These are phyloP conservation scores for Arctia plantaginis DNA, from an alignment of 2,888 invertebrate genomes.

Conservation along the genomic window DNA sequence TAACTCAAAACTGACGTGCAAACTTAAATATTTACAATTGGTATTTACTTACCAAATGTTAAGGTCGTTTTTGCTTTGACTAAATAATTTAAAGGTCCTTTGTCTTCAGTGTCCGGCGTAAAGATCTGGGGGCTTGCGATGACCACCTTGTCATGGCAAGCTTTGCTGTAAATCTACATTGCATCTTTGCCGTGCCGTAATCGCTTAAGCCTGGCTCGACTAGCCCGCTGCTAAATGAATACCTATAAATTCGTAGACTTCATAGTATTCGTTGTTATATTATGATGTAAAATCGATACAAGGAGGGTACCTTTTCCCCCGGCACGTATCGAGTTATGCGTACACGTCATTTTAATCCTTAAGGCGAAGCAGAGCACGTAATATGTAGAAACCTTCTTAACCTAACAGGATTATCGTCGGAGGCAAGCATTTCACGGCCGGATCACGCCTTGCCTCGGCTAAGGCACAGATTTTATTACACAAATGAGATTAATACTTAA, in stretches of 20 bases:
- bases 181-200: conserved; percentile 82
- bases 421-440: conserved; percentile 87
- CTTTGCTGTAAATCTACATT: conserved; percentile 83
- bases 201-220: conserved; percentile 76
- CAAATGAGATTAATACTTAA: conserved; percentile 85
- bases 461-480: conserved; percentile 86
- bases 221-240: conserved; percentile 76
- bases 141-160: conserved; percentile 86
- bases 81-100: conserved; percentile 84
- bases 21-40: conserved; percentile 82
- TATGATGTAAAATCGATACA: conserved; percentile 52
- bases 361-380: conserved; percentile 90
- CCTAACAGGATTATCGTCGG: conserved; percentile 90
- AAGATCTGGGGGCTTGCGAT: conserved; percentile 83
- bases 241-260: conserved; percentile 71
- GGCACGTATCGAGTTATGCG: conserved; percentile 76
- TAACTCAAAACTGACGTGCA: conserved; percentile 79
- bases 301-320: conserved; percentile 46
- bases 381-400: conserved; percentile 91
- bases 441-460: conserved; percentile 82
- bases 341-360: conserved; percentile 87
- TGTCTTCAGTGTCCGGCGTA: conserved; percentile 82
- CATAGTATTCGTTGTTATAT: conserved; percentile 35
- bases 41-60: conserved; percentile 69
- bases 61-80: conserved; percentile 79